Base-by-base conservation (phyloP, 2,113 vertebrate species). In the Axis porcinus region DNA sequence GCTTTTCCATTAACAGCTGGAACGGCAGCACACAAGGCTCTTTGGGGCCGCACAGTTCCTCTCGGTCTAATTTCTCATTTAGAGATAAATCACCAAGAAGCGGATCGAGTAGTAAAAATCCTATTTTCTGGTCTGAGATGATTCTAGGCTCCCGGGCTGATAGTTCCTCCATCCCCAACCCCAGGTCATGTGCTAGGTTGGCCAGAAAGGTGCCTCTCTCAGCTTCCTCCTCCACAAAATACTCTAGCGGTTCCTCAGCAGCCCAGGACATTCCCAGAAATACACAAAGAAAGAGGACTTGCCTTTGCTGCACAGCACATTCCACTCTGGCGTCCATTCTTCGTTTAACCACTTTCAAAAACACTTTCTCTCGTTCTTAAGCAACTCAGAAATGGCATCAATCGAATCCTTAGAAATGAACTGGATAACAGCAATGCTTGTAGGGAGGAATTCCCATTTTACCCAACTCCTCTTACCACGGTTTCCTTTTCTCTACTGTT, bases 1-100 rank as follows among this genome's bases (percentile, higher is more conserved):
- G 99, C 19, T 99, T 99, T 98, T 99, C 99, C 23, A 99, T 96
- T 30, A 99, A 98, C 58, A 99, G 97, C 95, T 99, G 99, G 50
- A 99, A 98, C 94, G 95, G 60, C 15, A 99, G 97, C 0, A 97
- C 98, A 96, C 99, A 99, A 1, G 97, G 98, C 0, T 99, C 98
- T 11, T 95, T 98, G 43, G 98, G 97, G 0, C 98, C 99, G 8
- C 99, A 99, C 47, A 99, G 87, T 30, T 98, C 96, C 86, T 99
- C 99, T 64, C 99, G 97, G 96, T 99, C 99, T 83, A 99, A 98
- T 25, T 98, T 98, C 50, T 99, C 98, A 90, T 98, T 99, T 58
- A 99, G 98, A 17, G 98, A 85, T 87, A 99, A 97, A 12, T 98
- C 97, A 14, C 99, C 99, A 76, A 98, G 99, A 84, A 98, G 98